Evolutionary conservation across 2,797 vertebrate species (phyloP).

Genomic region (Tenualosa ilisha): DNA sequence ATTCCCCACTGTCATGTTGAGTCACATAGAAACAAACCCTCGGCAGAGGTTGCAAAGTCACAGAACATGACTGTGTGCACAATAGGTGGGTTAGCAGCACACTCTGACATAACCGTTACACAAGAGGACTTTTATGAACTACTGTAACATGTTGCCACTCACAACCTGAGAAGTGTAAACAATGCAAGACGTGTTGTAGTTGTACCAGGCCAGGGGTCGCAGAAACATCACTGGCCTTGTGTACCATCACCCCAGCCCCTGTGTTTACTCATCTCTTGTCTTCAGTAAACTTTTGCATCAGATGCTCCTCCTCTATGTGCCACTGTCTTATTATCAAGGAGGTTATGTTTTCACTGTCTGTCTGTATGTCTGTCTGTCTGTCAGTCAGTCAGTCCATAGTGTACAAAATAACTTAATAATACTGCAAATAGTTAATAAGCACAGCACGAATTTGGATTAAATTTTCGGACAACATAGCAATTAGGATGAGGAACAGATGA

Average conservation of each 20-base stretch:
- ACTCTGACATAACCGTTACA: background rate
- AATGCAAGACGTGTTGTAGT: background rate
- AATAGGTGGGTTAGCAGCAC: background rate
- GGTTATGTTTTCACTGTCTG: too few species aligned
- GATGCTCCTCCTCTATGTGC: background rate
- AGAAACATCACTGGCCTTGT: background rate
- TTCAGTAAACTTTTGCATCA: background rate
- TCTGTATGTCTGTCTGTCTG: too few species aligned
- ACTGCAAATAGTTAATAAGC: too few species aligned
- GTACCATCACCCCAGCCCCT: background rate
- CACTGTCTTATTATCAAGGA: background rate
- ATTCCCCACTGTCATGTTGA: background rate
- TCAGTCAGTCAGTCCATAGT: too few species aligned
- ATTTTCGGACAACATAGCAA: too few species aligned
- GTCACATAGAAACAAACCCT: background rate
- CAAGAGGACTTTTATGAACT: slow-evolving; percentile 7
- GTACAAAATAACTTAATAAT: too few species aligned
- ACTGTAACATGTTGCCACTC: background rate
- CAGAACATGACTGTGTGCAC: background rate
- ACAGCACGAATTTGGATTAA: too few species aligned
- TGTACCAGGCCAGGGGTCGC: background rate
- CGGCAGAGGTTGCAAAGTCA: background rate
- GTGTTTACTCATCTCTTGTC: background rate
- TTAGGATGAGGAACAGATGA: too few species aligned
- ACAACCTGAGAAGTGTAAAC: background rate